A percentile compares a stretch with the other conserved stretches of the same genome.
phyloP scores from a whole-genome alignment of 1,140 invertebrate species.

The Heliconius melpomene region DNA sequence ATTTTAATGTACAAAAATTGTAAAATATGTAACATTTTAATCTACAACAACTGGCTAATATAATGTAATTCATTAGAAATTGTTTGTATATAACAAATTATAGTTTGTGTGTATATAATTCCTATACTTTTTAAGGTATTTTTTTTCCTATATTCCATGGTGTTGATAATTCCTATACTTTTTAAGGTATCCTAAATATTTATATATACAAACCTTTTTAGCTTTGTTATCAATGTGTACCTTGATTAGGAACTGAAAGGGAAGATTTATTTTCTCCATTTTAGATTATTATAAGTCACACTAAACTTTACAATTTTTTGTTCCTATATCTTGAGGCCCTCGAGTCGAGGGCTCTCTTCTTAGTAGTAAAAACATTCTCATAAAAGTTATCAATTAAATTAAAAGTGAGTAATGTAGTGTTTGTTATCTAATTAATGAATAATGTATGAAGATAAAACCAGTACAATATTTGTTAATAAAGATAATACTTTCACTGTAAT shows the following conservation, averaged over 20 bases:
- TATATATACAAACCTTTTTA: neutral
- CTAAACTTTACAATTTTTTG: neutral
- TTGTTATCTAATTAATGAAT: slow-evolving; percentile 16
- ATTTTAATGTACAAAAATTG: neutral
- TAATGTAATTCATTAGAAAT: neutral
- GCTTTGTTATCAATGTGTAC: neutral
- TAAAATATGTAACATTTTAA: neutral
- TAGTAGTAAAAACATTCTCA: too few species aligned
- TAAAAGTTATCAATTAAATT: neutral
- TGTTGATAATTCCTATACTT: slow-evolving; percentile 5
- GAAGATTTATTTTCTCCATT: neutral
- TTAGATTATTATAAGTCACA: neutral
- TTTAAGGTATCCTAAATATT: slow-evolving; percentile 2
- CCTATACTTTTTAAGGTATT: neutral
- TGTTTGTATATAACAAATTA: neutral
- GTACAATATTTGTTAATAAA: slow-evolving; percentile 13
- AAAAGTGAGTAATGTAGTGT: neutral
- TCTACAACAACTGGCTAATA: neutral
- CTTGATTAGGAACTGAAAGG: neutral
- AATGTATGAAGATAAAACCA: neutral
- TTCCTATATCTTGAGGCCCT: neutral
- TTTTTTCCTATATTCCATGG: neutral
- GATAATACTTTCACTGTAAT: neutral
- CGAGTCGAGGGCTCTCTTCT: too few species aligned
- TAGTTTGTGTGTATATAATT: neutral